A percentile compares a stretch with the other conserved stretches of the same genome.
Evolutionary conservation across 2,113 vertebrate species (phyloP).

Genomic region (Nycticebus coucang): DNA sequence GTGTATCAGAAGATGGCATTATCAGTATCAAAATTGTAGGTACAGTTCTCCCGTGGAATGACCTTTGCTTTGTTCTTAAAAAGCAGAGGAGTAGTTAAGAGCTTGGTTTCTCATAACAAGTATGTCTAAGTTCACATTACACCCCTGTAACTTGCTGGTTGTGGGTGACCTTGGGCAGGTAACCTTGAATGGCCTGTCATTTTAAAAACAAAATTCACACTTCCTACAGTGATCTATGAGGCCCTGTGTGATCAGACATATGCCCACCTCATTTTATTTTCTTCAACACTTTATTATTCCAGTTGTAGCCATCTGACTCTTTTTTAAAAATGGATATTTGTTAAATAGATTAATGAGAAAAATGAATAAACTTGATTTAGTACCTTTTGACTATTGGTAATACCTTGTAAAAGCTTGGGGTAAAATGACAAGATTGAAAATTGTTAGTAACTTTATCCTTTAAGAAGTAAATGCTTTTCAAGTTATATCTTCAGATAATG

Average conservation of each 20-base stretch:
- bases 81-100: conserved; percentile 11
- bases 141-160: neutral
- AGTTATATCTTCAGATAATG: neutral
- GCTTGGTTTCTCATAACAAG: neutral
- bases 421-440: neutral
- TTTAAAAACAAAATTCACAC: neutral
- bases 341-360: neutral
- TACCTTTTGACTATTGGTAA: neutral
- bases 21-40: neutral
- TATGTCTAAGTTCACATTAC: neutral
- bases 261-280: neutral
- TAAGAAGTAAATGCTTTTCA: neutral
- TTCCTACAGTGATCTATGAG: neutral
- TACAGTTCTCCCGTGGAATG: neutral
- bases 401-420: neutral
- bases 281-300: neutral
- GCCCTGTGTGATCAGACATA: neutral
- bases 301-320: neutral
- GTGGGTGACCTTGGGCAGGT: neutral
- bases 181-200: neutral
- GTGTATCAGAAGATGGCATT: neutral
- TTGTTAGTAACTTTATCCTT: neutral
- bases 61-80: conserved; percentile 26
- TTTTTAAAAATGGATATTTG: neutral
- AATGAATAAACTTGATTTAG: neutral